Evolutionary conservation across 2,888 invertebrate species (phyloP), one percentile per base, ranked within the genome.

Genomic region (Pterostichus niger): DNA sequence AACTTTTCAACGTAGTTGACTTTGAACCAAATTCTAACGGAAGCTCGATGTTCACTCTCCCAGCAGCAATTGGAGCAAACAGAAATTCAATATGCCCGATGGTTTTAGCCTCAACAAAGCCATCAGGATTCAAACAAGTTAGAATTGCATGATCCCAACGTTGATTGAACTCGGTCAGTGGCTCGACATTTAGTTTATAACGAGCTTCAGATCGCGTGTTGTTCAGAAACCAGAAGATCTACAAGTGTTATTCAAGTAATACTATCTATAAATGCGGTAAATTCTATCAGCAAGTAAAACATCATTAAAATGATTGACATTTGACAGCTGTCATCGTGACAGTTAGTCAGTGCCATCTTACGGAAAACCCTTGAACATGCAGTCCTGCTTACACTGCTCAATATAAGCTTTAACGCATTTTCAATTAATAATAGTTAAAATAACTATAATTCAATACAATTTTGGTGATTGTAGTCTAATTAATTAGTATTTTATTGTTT

Each of bases 191-290:
- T 31, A 82, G 13, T 6, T 46, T 6, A 7, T 82, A 82, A 0
- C 6, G 5, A 24, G 81, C 10, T 46, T 35, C 31, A 24, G 56
- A n/a, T 6, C 49, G 17, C 1, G 82, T 75, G 40, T 82, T 82
- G 13, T 82, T 82, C 9, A 44, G 56, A 59, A 82, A 56, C 82
- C 82, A 82, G 31, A 44, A 82, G 0, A 24, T 46, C 82, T 81
- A 15, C 11, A 52, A 49, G 10, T 10, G 49, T 49, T 49, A 52
- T 2, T 24, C 24, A 24, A 24, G 24, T 2, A 24, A 24, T 24
- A 24, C 24, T 3, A 24, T 24, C 24, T 24, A 24, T 24, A 24
- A 2, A 24, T 24, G 24, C 24, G 2, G 3, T 1, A 3, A 24
- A 24, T 11, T 9, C 10, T 46, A 1, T 46, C 10, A 46, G 46